A percentile compares a stretch with the other conserved stretches of the same genome.
phyloP scores from a whole-genome alignment of 2,113 vertebrate genomes.

The Puntigrus tetrazona region DNA sequence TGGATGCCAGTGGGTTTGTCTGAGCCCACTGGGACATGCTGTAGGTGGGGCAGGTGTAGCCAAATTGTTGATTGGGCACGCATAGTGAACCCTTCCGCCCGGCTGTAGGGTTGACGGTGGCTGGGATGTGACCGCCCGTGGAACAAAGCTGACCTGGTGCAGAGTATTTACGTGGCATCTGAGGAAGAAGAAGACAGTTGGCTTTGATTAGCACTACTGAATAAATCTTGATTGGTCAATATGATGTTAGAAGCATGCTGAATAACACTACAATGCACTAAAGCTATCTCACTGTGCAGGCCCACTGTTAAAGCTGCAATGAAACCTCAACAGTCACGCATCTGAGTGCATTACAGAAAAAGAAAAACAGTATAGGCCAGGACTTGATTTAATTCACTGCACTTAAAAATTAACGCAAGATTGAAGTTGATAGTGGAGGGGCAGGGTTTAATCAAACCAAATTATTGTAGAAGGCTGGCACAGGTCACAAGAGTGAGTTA shows the following conservation, averaged over 20 bases:
- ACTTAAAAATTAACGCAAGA: background rate
- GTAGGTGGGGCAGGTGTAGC: constrained; percentile 81
- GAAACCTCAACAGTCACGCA: background rate
- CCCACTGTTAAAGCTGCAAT: background rate
- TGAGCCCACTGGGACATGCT: constrained; percentile 81
- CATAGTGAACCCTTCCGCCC: constrained; percentile 87
- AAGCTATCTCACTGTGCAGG: background rate
- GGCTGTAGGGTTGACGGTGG: constrained; percentile 84
- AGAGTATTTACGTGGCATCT: constrained; percentile 87
- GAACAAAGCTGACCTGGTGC: constrained; percentile 90
- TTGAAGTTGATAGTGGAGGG: background rate
- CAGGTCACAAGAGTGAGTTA: too few species aligned
- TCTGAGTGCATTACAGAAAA: background rate
- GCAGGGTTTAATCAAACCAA: background rate
- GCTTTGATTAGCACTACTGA: background rate
- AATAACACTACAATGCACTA: background rate
- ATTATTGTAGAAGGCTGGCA: too few species aligned
- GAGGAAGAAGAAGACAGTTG: constrained; percentile 43
- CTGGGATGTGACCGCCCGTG: constrained; percentile 77
- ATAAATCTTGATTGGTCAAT: background rate
- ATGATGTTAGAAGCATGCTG: background rate
- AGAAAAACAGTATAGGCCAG: background rate
- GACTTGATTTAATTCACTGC: background rate
- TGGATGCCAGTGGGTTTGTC: constrained; percentile 75
- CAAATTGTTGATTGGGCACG: constrained; percentile 80